Conservation (phyloP, 2,888 invertebrate genomes). For the Volucella inanis region DNA sequence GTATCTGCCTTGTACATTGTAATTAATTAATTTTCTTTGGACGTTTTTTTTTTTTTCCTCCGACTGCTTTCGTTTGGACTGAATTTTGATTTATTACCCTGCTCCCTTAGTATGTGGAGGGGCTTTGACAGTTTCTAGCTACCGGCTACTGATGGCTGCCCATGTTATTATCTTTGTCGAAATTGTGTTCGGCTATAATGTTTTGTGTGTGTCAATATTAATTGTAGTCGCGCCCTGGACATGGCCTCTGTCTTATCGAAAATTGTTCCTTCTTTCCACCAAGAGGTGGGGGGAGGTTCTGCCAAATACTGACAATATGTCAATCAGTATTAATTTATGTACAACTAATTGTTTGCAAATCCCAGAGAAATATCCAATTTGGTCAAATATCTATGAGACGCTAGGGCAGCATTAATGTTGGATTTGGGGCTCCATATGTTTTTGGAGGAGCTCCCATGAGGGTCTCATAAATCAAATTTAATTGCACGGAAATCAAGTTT, state of each 20-base stretch:
- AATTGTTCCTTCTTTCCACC: background rate
- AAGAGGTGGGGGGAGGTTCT: background rate
- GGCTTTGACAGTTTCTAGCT: slow-evolving; percentile 60
- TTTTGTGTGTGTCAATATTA: slow-evolving; percentile 58
- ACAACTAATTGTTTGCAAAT: slow-evolving; percentile 47
- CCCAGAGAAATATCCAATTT: slow-evolving; percentile 22
- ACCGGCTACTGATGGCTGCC: slow-evolving; percentile 33
- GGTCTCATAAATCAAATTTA: slow-evolving; percentile 63
- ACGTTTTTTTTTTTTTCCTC: background rate
- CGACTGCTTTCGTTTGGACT: background rate
- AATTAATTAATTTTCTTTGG: slow-evolving; percentile 44
- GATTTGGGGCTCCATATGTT: slow-evolving; percentile 12
- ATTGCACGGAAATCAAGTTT: slow-evolving; percentile 55
- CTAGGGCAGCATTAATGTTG: slow-evolving; percentile 1
- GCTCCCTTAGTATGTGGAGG: slow-evolving; percentile 7
- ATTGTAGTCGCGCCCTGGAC: slow-evolving; percentile 38
- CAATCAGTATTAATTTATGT: slow-evolving; percentile 9
- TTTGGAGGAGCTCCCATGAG: background rate
- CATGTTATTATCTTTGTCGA: slow-evolving; percentile 38
- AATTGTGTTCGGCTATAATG: slow-evolving; percentile 40
- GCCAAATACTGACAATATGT: background rate
- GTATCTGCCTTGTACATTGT: slow-evolving; percentile 7
- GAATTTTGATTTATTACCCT: slow-evolving; percentile 59
- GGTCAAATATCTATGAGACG: slow-evolving; percentile 45
- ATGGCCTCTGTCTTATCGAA: slow-evolving; percentile 20